phyloP scores from a whole-genome alignment of 2,113 vertebrate species.

The Oophaga pumilio region DNA sequence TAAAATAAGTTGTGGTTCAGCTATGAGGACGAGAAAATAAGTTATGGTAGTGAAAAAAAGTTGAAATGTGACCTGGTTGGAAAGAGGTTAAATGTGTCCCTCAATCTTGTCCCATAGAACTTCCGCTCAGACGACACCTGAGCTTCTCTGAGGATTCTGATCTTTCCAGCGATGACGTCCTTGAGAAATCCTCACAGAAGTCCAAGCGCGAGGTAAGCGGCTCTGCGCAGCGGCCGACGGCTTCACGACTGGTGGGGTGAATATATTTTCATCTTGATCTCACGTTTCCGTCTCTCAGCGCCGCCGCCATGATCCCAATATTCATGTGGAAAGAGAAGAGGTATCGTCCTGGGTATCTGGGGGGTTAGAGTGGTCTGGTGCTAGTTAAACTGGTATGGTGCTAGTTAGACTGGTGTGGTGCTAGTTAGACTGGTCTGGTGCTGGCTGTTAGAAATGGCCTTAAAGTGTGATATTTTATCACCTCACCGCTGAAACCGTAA shows the following conservation, averaged over 20 bases:
- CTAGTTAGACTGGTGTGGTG: no score
- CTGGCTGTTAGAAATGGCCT: no score
- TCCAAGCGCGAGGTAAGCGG: slow-evolving; percentile 87
- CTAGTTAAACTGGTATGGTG: no score
- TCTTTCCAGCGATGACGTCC: slow-evolving; percentile 91
- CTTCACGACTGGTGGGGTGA: not conserved
- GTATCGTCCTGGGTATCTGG: slow-evolving; percentile 65
- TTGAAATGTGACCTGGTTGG: no score
- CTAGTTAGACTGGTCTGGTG: no score
- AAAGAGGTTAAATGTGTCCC: not conserved
- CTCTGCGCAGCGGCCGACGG: not conserved
- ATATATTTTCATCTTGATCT: slow-evolving; percentile 58
- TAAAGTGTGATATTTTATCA: no score
- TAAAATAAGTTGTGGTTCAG: no score
- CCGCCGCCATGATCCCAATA: slow-evolving; percentile 76
- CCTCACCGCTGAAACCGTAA: no score
- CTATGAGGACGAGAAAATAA: no score
- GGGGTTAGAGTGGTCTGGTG: not conserved
- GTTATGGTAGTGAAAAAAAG: no score
- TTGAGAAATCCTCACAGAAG: slow-evolving; percentile 92
- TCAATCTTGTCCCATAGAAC: slow-evolving; percentile 70
- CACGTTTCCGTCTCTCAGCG: slow-evolving; percentile 67
- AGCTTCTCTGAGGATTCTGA: slow-evolving; percentile 97
- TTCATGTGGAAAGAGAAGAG: slow-evolving; percentile 75
- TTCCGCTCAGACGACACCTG: slow-evolving; percentile 84